These are phyloP conservation scores for Conomelus anceps DNA, from an alignment of 2,888 invertebrate genomes.

Conservation along the genomic window DNA sequence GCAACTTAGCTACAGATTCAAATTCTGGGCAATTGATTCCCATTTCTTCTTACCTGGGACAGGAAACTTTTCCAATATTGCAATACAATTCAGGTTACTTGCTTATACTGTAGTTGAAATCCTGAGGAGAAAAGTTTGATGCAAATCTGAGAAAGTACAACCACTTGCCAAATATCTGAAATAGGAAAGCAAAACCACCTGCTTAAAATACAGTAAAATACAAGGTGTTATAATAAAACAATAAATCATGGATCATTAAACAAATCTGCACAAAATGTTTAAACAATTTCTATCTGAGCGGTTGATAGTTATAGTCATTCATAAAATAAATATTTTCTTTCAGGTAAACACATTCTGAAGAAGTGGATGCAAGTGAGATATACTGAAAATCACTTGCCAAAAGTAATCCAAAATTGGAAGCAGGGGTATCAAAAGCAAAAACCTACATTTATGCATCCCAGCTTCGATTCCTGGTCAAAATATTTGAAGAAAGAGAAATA, in stretches of 20 bases:
- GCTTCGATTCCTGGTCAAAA: constrained; percentile 9
- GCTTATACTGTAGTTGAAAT: constrained; percentile 37
- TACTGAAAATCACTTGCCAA: too few species aligned
- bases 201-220: too few species aligned
- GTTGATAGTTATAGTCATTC: too few species aligned
- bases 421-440: constrained; percentile 1
- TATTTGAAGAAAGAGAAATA: too few species aligned
- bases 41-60: constrained; percentile 20
- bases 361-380: too few species aligned
- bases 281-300: too few species aligned
- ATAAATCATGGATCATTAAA: too few species aligned
- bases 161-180: constrained; percentile 37
- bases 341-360: too few species aligned
- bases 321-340: too few species aligned
- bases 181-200: constrained; percentile 16
- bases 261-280: too few species aligned
- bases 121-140: constrained; percentile 1
- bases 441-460: constrained; percentile 12
- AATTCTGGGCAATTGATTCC: constrained; percentile 24
- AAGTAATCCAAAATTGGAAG: neutral
- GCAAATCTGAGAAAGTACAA: constrained; percentile 31
- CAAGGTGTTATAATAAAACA: too few species aligned
- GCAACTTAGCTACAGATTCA: constrained; percentile 24
- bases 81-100: constrained; percentile 12
- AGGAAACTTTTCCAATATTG: too few species aligned